Percentiles rank a stretch among this genome's conserved stretches.
phyloP scores from a whole-genome alignment of 2,888 invertebrate species.

The Aleiodes alternator region DNA sequence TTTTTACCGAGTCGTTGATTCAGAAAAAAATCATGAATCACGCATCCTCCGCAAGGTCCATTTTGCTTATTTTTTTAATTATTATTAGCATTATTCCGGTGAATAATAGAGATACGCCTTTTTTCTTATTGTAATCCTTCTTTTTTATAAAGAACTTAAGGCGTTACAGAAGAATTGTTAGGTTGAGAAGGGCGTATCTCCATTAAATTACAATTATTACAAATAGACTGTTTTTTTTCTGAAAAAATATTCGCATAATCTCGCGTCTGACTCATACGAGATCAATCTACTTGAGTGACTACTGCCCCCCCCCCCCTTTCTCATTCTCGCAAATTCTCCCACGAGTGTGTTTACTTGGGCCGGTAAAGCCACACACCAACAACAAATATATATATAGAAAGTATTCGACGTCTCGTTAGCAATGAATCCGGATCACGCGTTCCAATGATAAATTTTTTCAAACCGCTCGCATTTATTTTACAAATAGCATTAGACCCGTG shows the following conservation, averaged over 20 bases:
- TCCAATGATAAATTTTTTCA: conserved; percentile 49
- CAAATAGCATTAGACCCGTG: background rate
- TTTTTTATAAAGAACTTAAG: no score
- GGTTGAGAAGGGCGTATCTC: no score
- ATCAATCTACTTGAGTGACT: conserved; percentile 47
- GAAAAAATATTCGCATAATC: background rate
- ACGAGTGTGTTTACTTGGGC: conserved; percentile 31
- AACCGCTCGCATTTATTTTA: conserved; percentile 24
- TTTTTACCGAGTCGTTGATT: no score
- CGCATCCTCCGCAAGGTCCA: no score
- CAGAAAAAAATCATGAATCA: no score
- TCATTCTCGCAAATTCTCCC: conserved; percentile 35
- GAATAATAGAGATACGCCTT: no score
- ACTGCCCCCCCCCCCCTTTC: background rate
- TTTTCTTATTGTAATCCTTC: no score
- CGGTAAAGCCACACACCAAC: conserved; percentile 18
- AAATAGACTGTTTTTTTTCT: no score
- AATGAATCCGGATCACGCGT: conserved; percentile 55
- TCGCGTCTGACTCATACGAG: conserved; percentile 48
- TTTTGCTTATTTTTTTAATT: no score
- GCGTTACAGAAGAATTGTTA: no score
- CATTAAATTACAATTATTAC: no score
- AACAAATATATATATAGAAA: conserved; percentile 34
- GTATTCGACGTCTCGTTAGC: conserved; percentile 33
- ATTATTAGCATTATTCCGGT: no score